Percentiles rank a stretch among this genome's conserved stretches.
Conservation (phyloP, 2,797 vertebrate genomes). For the Muraenolepis orangiensis region DNA sequence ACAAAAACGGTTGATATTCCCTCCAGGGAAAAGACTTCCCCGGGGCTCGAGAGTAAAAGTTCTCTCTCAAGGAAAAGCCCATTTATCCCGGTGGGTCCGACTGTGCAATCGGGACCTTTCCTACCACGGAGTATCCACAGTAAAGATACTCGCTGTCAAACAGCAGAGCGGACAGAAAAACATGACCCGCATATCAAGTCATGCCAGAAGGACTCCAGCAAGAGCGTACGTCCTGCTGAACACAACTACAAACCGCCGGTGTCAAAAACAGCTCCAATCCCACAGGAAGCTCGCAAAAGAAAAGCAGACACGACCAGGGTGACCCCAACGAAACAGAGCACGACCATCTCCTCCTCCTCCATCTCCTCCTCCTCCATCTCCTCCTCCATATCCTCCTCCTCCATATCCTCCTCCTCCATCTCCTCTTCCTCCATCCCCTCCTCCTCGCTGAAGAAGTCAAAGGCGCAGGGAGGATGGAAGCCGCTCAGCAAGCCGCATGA, state of each 20-base stretch:
- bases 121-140: not conserved
- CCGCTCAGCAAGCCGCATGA: not conserved
- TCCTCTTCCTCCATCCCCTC: not conserved
- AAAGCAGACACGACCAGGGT: conserved; percentile 8
- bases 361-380: not conserved
- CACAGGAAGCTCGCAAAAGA: not conserved
- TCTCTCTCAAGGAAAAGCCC: conserved; percentile 8
- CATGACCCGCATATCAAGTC: conserved; percentile 7
- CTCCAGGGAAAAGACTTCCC: conserved; percentile 14
- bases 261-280: not conserved
- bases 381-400: not conserved
- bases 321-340: conserved; percentile 17
- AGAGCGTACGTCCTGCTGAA: conserved; percentile 5
- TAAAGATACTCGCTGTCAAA: conserved; percentile 4
- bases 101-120: conserved; percentile 11
- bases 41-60: not conserved
- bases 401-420: not conserved
- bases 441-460: not conserved
- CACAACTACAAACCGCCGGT: not conserved
- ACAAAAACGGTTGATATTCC: not conserved
- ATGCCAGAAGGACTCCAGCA: conserved; percentile 17
- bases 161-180: conserved; percentile 18
- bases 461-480: not conserved
- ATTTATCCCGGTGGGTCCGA: conserved; percentile 10
- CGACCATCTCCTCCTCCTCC: not conserved